Evolutionary conservation across 2,113 vertebrate species (phyloP), one percentile per base, ranked within the genome.

Genomic region (Phalacrocorax brasilianus): DNA sequence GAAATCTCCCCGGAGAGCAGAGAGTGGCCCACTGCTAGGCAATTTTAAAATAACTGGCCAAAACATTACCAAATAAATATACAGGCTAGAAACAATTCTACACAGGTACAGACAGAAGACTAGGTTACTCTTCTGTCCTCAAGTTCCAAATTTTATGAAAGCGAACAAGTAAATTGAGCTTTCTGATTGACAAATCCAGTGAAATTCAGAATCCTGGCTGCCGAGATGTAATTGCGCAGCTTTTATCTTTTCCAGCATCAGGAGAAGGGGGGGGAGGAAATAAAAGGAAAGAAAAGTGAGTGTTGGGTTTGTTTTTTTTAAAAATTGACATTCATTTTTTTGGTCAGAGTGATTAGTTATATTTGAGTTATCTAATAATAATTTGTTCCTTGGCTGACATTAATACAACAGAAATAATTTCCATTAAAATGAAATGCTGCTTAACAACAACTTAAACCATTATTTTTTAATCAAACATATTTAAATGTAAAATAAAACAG

Each of bases 171-270:
- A 93, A 94, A 92, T 78, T 74, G 79, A 84, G 85, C 40, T 85
- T 96, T 88, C 91, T 95, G 96, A 96, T 89, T 96, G 92, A 94
- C 86, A 97, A 95, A 94, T 72, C 61, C 33, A 56, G 87, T 58
- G 80, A 97, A 93, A 93, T 75, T 87, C 70, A 89, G 75, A 87
- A 84, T 92, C 71, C 40, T 7, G 40, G 27, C 72, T 87, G 66
- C 70, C 45, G 61, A 89, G 53, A 87, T 89, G 68, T 84, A 94
- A 95, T 87, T 92, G 88, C 83, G 89, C 19, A 75, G 83, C 83
- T 94, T 94, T 96, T 85, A 78, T 89, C 66, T 61, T 87, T 92
- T 35, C 61, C 28, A 86, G 32, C 19, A 72, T 71, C 58, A 78
- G 22, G 76, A 79, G n/a, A 44, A 12, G 3, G 14, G 3, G 7